A percentile compares a stretch with the other conserved stretches of the same genome.
These are phyloP conservation scores for Shinisaurus crocodilurus DNA, from an alignment of 2,113 vertebrate genomes.

Conservation along the genomic window DNA sequence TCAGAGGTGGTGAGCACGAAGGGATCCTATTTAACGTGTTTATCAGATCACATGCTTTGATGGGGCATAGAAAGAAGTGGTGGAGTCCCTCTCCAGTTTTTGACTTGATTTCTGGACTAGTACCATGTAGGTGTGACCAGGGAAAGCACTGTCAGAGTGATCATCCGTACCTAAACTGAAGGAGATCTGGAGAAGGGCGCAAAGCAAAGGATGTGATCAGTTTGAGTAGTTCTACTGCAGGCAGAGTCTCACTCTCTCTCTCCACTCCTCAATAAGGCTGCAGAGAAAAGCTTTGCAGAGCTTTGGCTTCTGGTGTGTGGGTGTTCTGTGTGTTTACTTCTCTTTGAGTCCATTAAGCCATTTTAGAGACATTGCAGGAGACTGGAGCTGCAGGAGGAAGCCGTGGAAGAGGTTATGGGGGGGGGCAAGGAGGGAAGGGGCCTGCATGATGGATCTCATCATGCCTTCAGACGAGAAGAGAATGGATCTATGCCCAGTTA, in stretches of 20 bases:
- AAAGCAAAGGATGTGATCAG: accelerated
- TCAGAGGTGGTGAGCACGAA: accelerated
- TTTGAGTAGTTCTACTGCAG: not conserved
- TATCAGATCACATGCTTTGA: not conserved
- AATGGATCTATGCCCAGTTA: not conserved
- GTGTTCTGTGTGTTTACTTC: not conserved
- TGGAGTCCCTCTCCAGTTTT: not conserved
- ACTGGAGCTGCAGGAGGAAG: not conserved
- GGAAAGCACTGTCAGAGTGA: too few species aligned
- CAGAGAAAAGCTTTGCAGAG: not conserved
- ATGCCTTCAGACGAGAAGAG: not conserved
- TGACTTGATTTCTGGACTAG: not conserved
- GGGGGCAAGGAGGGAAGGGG: not conserved
- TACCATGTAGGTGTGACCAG: not conserved
- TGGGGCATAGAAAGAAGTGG: not conserved
- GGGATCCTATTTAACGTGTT: not conserved
- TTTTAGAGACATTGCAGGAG: not conserved
- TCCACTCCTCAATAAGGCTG: accelerated
- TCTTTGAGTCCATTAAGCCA: not conserved
- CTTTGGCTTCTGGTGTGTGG: not conserved
- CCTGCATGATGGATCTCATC: too few species aligned
- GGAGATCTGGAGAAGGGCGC: not conserved
- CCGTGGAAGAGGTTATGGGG: not conserved
- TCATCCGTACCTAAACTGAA: not conserved
- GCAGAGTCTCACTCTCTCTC: not conserved